phyloP scores from a whole-genome alignment of 2,888 invertebrate genomes.

The Temnothorax ravouxi region DNA sequence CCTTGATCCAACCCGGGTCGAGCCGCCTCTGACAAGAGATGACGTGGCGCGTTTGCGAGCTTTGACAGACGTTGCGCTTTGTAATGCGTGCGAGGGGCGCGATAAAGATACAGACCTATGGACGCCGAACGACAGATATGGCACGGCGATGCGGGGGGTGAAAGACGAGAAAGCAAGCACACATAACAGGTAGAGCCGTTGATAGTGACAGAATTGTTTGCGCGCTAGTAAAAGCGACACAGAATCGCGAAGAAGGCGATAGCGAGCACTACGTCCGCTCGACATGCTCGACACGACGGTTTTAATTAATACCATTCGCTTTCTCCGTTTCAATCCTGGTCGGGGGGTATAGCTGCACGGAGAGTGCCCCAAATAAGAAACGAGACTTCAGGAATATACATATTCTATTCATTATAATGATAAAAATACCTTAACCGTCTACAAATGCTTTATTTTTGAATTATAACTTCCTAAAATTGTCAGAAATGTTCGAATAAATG shows the following conservation, averaged over 20 bases:
- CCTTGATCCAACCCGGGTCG: background rate
- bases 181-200: constrained; percentile 22
- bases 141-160: constrained; percentile 13
- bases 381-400: background rate
- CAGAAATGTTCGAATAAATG: background rate
- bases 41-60: background rate
- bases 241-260: constrained; percentile 20
- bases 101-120: constrained; percentile 34
- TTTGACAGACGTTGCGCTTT: constrained; percentile 32
- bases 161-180: constrained; percentile 24
- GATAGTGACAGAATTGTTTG: constrained; percentile 41
- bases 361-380: background rate
- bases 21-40: background rate
- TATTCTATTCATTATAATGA: background rate
- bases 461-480: background rate
- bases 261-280: background rate
- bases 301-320: constrained; percentile 38
- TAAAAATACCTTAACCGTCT: background rate
- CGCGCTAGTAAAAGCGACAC: constrained; percentile 11
- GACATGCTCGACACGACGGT: constrained; percentile 4
- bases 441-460: background rate
- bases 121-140: constrained; percentile 33
- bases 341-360: background rate
- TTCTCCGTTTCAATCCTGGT: background rate
- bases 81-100: background rate